Evolutionary conservation across 1,140 invertebrate genomes (phyloP), one percentile per base, ranked within the genome.

Genomic region (Euwallacea similis): DNA sequence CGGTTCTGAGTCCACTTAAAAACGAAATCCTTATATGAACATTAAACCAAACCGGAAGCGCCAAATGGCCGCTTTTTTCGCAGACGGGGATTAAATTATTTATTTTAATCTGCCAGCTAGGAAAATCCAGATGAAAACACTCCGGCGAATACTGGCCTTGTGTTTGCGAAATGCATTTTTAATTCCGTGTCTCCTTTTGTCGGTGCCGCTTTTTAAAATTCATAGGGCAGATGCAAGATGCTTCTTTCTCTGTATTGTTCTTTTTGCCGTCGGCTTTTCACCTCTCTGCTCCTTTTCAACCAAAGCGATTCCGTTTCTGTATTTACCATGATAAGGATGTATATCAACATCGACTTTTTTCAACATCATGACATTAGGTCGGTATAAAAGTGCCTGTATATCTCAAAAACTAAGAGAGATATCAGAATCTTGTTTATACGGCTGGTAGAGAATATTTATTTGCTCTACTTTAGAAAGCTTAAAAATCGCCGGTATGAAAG

Each of bases 121-220:
- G 46, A 50, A 50, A 50, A 50, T 50, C 46, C 46, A 50, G 13
- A 50, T 13, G 46, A 50, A 50, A 50, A 50, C 46, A 50, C 46
- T 50, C 46, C 46, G 46, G 13, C 46, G 46, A 50, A 50, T 50
- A 50, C 46, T 50, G 46, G 46, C 13, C 46, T 50, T 50, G 46
- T 50, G 46, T 50, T 50, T 50, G 46, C 46, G 6, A 50, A 50
- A 50, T 50, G 46, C 46, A 50, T 50, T 50, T 50, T 50, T 50
- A 50, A 50, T 50, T 50, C 46, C 46, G 46, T 50, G 46, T 50
- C 46, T 50, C 46, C 46, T 50, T 50, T 50, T 50, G 46, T 50
- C 46, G 46, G 46, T 10, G 13, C 9, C 13, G 46, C 9, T 33
- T 10, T 50, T 50, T 50, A 50, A 50, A 50, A 50, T 50, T 50